phyloP scores from a whole-genome alignment of 2,113 vertebrate genomes.

The Nematolebias whitei region DNA sequence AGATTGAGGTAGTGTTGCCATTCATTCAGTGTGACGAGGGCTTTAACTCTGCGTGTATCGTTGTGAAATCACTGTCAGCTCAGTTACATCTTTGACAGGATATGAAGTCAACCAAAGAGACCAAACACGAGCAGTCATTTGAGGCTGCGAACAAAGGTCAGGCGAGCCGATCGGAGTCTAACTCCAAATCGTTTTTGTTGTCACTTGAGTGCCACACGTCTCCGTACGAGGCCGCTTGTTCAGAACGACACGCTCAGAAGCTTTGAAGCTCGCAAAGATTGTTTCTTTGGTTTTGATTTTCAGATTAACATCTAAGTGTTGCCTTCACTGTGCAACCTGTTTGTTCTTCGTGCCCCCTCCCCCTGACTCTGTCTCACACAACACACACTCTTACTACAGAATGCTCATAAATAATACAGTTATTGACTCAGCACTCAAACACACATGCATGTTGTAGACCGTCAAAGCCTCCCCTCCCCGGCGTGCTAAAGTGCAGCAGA shows the following conservation, averaged over 20 bases:
- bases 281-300: background rate
- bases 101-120: conserved; percentile 38
- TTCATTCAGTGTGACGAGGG: too few species aligned
- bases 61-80: conserved; percentile 39
- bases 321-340: background rate
- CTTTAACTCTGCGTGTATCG: conserved; percentile 8
- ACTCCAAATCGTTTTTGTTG: too few species aligned
- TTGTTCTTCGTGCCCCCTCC: conserved; percentile 7
- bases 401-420: conserved; percentile 60
- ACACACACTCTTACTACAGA: conserved; percentile 26
- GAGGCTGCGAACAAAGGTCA: background rate
- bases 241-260: background rate
- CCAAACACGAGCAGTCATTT: conserved; percentile 21
- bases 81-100: conserved; percentile 20
- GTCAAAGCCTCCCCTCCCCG: conserved; percentile 28
- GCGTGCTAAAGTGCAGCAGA: conserved; percentile 53
- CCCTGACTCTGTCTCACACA: background rate
- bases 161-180: background rate
- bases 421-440: conserved; percentile 72
- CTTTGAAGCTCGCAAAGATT: background rate
- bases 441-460: conserved; percentile 22
- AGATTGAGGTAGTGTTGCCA: too few species aligned
- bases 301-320: background rate
- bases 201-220: background rate
- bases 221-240: background rate